phyloP scores from a whole-genome alignment of 2,113 vertebrate species.

The Addax nasomaculatus region DNA sequence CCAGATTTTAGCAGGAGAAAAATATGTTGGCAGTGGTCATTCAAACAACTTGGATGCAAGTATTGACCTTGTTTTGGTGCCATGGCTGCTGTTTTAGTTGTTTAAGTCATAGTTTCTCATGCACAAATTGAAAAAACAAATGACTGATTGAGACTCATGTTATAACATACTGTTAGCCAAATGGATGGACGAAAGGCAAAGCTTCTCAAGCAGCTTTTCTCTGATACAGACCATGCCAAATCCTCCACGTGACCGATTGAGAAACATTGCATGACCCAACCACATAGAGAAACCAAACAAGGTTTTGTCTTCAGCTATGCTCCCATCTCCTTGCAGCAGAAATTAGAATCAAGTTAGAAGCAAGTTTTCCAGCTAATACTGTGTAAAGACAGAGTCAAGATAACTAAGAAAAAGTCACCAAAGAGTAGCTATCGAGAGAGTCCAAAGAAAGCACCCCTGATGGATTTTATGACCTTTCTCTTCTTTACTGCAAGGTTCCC shows the following conservation, averaged over 20 bases:
- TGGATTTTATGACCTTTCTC: background rate
- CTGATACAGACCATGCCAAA: background rate
- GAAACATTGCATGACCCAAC: background rate
- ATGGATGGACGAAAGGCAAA: background rate
- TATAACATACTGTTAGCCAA: background rate
- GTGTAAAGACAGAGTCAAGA: background rate
- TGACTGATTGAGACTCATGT: background rate
- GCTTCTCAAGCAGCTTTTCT: background rate
- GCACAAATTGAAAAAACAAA: constrained; percentile 52
- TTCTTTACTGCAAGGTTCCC: background rate
- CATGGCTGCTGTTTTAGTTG: background rate
- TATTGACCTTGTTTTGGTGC: background rate
- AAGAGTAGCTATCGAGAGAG: background rate
- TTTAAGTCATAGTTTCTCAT: constrained; percentile 43
- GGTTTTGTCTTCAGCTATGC: background rate
- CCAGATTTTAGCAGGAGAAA: background rate
- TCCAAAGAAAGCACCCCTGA: background rate
- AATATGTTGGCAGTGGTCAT: background rate
- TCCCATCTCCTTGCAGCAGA: background rate
- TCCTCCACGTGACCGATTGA: background rate
- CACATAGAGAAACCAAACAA: background rate
- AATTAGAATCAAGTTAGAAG: background rate
- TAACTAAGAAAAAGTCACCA: background rate
- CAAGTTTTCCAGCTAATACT: background rate
- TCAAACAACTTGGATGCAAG: background rate